Conservation (phyloP, 2,888 invertebrate species). For the Coremacera marginata region DNA sequence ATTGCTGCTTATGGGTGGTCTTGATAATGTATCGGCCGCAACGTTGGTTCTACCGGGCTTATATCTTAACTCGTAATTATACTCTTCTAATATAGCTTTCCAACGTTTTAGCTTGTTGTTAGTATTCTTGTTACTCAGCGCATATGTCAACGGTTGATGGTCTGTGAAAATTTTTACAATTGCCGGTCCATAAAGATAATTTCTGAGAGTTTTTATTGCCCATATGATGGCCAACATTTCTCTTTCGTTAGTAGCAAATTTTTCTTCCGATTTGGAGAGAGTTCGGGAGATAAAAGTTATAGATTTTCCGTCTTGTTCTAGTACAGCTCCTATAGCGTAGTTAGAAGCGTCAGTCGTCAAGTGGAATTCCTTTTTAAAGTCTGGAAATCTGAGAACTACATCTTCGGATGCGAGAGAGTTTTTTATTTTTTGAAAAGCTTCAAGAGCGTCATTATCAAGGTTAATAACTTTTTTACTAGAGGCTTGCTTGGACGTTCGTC, state of each 20-base stretch:
- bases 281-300: conserved; percentile 37
- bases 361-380: conserved; percentile 44
- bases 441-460: conserved; percentile 29
- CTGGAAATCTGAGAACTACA: conserved; percentile 41
- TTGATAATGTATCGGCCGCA: too few species aligned
- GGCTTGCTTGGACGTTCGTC: conserved; percentile 39
- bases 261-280: conserved; percentile 19
- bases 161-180: conserved; percentile 29
- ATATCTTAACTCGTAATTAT: conserved; percentile 10
- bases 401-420: conserved; percentile 38
- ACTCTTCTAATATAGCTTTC: conserved; percentile 25
- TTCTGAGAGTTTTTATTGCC: conserved; percentile 24
- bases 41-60: background rate
- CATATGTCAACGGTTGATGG: too few species aligned
- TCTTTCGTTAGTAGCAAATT: conserved; percentile 30
- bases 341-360: conserved; percentile 42
- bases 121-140: too few species aligned
- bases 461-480: too few species aligned
- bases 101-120: conserved; percentile 1
- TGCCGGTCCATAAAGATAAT: conserved; percentile 29
- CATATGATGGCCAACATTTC: conserved; percentile 36
- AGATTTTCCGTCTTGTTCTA: conserved; percentile 23
- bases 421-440: conserved; percentile 44
- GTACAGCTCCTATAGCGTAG: conserved; percentile 33
- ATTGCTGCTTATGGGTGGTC: too few species aligned